Base-by-base conservation (phyloP, 1,140 invertebrate genomes). In the Pteromalus puparum region DNA sequence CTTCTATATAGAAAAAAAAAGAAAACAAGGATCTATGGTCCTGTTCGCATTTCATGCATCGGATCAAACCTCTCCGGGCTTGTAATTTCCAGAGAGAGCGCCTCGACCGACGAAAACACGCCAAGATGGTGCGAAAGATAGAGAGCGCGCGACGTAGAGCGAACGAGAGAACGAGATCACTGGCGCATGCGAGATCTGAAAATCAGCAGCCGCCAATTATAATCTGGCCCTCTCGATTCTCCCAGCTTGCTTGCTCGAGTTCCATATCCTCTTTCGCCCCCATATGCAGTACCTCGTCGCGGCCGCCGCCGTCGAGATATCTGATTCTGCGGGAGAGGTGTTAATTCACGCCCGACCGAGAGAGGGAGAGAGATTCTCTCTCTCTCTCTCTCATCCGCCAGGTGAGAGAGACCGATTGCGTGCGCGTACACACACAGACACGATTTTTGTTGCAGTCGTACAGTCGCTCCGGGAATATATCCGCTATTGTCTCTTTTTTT, bases 241-340 rank as follows among this genome's bases (percentile, higher is more conserved):
- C 84, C 21, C 83, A 70, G 34, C 78, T 72, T 81, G 70, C 75
- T 86, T 82, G 77, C 81, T 77, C 76, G 13, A 61, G 75, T 87
- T 82, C 85, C 82, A 76, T 77, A 46, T 78, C 68, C 72, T 81
- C 76, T 5, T 68, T 53, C 26, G 72, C 76, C 75, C 80, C 81
- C 82, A 78, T 80, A 83, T 82, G 46, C 48, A 46, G 38, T 38
- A 46, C 0, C 46, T 30, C 76, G 77, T 48, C 26, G 38, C 26
- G 65, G 67, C 78, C 83, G 87, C 78, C 83, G 87, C 85, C 88
- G 88, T 85, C 86, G 87, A 89, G 88, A 86, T 91, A 92, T 91
- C 91, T 91, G 92, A 92, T 92, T 88, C 86, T 87, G 88, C 89
- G 87, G 88, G 88, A 90, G 90, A 91, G 91, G 91, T 92, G 91